Conservation (phyloP, 2,888 invertebrate species). For the Ormia ochracea region DNA sequence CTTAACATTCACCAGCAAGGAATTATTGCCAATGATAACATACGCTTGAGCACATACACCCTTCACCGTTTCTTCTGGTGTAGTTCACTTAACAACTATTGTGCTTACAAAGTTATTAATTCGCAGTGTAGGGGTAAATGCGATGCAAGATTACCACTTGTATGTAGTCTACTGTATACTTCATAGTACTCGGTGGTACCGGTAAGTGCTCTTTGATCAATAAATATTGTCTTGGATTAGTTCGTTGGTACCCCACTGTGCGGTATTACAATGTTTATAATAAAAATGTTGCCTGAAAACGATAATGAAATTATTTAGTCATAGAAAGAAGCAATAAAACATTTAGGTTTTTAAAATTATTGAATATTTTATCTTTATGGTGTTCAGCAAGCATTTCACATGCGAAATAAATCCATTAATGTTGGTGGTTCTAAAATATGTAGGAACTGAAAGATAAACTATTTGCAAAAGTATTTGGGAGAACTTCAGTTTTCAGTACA, state of each 20-base stretch:
- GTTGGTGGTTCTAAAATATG: not conserved
- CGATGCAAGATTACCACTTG: too few species aligned
- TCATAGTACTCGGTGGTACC: too few species aligned
- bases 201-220: too few species aligned
- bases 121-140: too few species aligned
- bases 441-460: not conserved
- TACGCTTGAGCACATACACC: too few species aligned
- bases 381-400: not conserved
- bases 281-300: slow-evolving; percentile 27
- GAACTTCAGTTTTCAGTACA: not conserved
- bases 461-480: not conserved
- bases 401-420: not conserved
- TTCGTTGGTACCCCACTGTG: not conserved
- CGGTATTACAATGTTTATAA: slow-evolving; percentile 1
- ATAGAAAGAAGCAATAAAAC: slow-evolving; percentile 36
- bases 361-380: slow-evolving; percentile 47
- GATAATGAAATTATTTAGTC: slow-evolving; percentile 50
- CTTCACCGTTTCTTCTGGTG: too few species aligned
- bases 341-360: slow-evolving; percentile 21
- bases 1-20: too few species aligned
- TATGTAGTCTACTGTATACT: too few species aligned
- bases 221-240: not conserved
- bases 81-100: too few species aligned
- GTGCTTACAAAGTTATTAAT: too few species aligned
- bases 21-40: too few species aligned